phyloP scores from a whole-genome alignment of 2,888 invertebrate species.

The Scaptodrosophila latifasciaeformis region DNA sequence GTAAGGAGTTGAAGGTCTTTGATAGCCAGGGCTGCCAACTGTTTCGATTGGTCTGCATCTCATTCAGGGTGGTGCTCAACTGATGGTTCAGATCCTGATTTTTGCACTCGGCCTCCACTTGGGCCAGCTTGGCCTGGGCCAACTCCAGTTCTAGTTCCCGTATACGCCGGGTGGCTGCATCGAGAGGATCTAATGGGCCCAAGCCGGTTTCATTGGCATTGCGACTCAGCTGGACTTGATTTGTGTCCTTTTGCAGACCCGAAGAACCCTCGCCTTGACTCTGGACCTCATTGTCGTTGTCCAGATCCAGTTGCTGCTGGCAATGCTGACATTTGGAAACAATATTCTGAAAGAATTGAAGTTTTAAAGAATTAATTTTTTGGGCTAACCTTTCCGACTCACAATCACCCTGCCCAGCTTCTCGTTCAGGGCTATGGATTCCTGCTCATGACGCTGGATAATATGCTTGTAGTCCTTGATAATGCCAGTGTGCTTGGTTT shows the following conservation, averaged over 20 bases:
- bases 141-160: constrained; percentile 95
- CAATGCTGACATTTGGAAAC: constrained; percentile 77
- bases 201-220: constrained; percentile 62
- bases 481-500: constrained; percentile 85
- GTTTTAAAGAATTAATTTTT: not conserved
- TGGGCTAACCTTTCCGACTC: constrained; percentile 46
- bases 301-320: constrained; percentile 50
- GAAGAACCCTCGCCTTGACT: constrained; percentile 68
- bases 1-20: constrained; percentile 83
- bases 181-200: constrained; percentile 73
- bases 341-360: constrained; percentile 74
- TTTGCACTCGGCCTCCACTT: constrained; percentile 97
- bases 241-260: not conserved
- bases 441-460: constrained; percentile 89
- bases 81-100: constrained; percentile 96
- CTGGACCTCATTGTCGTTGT: constrained; percentile 34
- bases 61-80: constrained; percentile 86
- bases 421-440: constrained; percentile 81
- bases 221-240: constrained; percentile 27
- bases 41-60: constrained; percentile 78
- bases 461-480: constrained; percentile 95
- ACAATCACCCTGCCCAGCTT: constrained; percentile 80
- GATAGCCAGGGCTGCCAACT: constrained; percentile 95
- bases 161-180: constrained; percentile 77
- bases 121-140: constrained; percentile 96